A percentile compares a stretch with the other conserved stretches of the same genome.
phyloP scores from a whole-genome alignment of 1,140 invertebrate species.

The Ptiloglossa arizonensis region DNA sequence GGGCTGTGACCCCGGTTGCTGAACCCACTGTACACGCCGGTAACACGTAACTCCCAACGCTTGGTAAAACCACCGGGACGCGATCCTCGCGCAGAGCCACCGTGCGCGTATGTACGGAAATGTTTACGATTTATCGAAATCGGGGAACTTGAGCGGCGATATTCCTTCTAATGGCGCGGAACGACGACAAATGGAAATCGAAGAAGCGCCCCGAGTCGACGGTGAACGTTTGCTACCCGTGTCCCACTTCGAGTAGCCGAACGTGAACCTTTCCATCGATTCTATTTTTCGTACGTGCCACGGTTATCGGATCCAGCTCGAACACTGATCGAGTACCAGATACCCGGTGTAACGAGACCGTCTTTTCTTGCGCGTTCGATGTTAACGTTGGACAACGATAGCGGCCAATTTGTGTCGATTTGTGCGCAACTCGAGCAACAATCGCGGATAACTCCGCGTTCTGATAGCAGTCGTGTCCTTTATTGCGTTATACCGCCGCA shows the following conservation, averaged over 20 bases:
- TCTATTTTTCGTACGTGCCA: too few relatives aligned
- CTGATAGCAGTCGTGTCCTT: neutral
- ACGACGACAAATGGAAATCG: neutral
- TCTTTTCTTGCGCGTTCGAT: neutral
- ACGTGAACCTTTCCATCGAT: too few relatives aligned
- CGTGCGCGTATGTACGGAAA: neutral
- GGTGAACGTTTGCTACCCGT: too few relatives aligned
- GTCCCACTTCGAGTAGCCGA: too few relatives aligned
- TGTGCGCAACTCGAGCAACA: neutral
- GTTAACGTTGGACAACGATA: neutral
- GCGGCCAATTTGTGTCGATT: neutral
- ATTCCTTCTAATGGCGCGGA: neutral
- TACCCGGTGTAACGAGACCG: neutral
- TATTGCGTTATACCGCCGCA: neutral
- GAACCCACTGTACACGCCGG: neutral
- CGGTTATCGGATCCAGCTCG: neutral
- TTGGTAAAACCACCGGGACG: neutral
- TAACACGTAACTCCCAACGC: neutral
- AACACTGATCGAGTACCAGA: neutral
- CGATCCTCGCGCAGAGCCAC: neutral
- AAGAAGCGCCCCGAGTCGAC: too few relatives aligned
- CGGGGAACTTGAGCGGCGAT: neutral
- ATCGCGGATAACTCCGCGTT: neutral
- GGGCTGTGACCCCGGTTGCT: slow-evolving; percentile 43
- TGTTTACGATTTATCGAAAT: neutral